Evolutionary conservation across 2,113 vertebrate species (phyloP), one percentile per base, ranked within the genome.

Genomic region (Apus apus): DNA sequence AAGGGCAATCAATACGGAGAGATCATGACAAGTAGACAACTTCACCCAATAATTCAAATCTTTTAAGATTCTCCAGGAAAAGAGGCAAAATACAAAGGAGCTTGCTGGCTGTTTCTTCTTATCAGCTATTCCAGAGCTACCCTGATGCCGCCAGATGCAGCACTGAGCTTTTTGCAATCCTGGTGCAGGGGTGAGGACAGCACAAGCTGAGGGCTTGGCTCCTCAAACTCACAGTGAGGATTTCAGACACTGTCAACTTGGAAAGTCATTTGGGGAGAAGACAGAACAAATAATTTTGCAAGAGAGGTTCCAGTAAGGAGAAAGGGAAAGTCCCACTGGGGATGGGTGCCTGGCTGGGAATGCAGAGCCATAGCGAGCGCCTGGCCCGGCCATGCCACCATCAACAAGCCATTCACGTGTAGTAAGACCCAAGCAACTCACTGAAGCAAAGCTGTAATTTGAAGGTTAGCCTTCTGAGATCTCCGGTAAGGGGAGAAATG

Each of bases 331-430:
- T 67, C n/a, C 53, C 70, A n/a, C 43, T 48, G 51, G 51, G 20
- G 27, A 43, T 23, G 20, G 48, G 30, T 61, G 68, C 40, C 34
- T n/a, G 61, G 7, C 78, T 81, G 19, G 51, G 83, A 89, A 36
- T 3, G 3, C 3, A 1, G 68, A 95, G 40, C 40, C 3, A 0
- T 2, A 82, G 45, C 0, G 0, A 85, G 45, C 2, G 3, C 27
- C 66, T 85, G 82, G 85, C 46, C 51, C 70, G 67, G 48, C 78
- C 62, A 14, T 48, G 45, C 68, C 71, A 75, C 23, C 71, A 80
- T 22, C 9, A 2, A 87, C 0, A 7, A 90, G 61, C 26, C 45
- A 21, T 4, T 30, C 72, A n/a, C 6, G 0, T 36, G 56, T 53
- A 6, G 0, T 7, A 81, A 48, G 29, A 60, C n/a, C 16, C 46